Evolutionary conservation across 1,140 invertebrate genomes (phyloP).

Genomic region (Caerostris darwini): DNA sequence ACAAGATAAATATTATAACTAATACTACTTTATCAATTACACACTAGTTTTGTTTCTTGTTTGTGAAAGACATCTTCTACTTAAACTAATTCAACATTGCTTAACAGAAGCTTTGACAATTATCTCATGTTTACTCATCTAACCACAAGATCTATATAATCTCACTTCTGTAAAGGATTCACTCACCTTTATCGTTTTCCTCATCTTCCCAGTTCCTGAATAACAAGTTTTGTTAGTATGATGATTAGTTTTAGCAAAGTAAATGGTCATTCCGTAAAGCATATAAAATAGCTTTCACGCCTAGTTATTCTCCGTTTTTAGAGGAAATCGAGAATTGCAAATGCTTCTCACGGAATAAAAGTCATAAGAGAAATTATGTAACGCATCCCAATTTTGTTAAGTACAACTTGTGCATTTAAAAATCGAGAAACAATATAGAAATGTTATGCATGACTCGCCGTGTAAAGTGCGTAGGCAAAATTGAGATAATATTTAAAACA

Average conservation of each 20-base stretch:
- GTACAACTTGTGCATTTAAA: neutral
- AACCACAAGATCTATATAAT: neutral
- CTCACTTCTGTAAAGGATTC: neutral
- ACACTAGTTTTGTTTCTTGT: no score
- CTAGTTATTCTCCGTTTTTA: neutral
- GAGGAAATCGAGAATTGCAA: constrained; percentile 16
- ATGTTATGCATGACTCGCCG: neutral
- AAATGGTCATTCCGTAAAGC: constrained; percentile 3
- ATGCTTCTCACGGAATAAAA: constrained; percentile 15
- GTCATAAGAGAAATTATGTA: neutral
- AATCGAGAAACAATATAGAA: neutral
- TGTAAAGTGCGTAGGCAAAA: neutral
- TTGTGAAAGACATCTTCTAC: neutral
- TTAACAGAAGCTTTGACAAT: neutral
- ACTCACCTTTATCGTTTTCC: neutral
- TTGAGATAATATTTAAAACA: neutral
- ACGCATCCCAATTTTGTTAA: neutral
- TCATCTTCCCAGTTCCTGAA: neutral
- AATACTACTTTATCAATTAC: no score
- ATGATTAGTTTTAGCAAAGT: constrained; percentile 1
- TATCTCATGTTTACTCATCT: neutral
- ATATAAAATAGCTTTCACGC: neutral
- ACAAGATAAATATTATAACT: no score
- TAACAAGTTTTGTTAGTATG: neutral
- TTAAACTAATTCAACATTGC: neutral